These are phyloP conservation scores for Idaea aversata DNA, from an alignment of 2,888 invertebrate species.

Conservation along the genomic window DNA sequence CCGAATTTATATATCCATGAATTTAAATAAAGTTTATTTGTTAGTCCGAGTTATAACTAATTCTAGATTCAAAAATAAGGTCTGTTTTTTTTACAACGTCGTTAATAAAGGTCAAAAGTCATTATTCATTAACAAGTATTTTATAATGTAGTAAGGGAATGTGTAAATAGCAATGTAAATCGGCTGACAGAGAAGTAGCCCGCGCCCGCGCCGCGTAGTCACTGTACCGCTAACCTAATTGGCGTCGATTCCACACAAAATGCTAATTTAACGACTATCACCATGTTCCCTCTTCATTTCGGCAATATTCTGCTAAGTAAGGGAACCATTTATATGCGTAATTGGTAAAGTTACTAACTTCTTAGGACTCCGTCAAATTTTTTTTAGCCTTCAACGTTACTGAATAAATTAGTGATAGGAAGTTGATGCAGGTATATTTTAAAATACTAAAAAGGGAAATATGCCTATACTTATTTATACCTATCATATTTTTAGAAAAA, in stretches of 20 bases:
- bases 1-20: too few species aligned
- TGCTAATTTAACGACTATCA: constrained; percentile 66
- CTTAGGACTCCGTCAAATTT: constrained; percentile 4
- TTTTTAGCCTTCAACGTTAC: background rate
- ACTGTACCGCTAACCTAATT: constrained; percentile 71
- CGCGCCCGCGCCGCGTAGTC: constrained; percentile 38
- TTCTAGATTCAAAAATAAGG: background rate
- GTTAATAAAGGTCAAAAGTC: background rate
- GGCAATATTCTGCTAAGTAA: constrained; percentile 32
- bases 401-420: background rate
- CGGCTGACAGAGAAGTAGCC: constrained; percentile 16
- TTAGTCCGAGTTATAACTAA: too few species aligned
- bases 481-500: background rate
- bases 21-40: too few species aligned
- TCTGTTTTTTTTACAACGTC: background rate
- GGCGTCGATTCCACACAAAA: constrained; percentile 61
- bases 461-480: background rate
- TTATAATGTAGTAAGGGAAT: constrained; percentile 17
- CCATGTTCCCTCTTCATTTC: constrained; percentile 36
- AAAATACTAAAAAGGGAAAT: background rate
- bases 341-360: constrained; percentile 25
- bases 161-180: constrained; percentile 38
- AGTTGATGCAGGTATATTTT: background rate
- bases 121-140: background rate
- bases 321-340: constrained; percentile 29